Evolutionary conservation across 2,888 invertebrate species (phyloP).

Genomic region (Polydrusus pterygomalis): DNA sequence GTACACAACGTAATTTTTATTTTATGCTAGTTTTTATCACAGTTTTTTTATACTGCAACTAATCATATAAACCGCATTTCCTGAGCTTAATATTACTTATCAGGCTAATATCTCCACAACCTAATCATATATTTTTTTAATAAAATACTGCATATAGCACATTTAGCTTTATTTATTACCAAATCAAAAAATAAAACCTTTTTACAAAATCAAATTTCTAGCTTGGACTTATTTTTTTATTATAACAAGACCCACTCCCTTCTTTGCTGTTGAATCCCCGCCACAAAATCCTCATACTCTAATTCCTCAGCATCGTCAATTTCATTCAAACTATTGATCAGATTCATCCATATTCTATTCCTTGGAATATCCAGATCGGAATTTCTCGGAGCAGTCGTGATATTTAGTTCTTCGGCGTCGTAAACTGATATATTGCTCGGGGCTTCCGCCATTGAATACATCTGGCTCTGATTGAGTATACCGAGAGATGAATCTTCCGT

Average conservation of each 20-base stretch:
- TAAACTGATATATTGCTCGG: slow-evolving; percentile 47
- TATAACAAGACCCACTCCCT: slow-evolving; percentile 35
- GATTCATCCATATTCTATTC: slow-evolving; percentile 39
- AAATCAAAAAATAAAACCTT: too few relatives aligned
- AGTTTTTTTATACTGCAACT: too few relatives aligned
- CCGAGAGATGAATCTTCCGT: slow-evolving; percentile 5
- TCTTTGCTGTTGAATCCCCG: slow-evolving; percentile 35
- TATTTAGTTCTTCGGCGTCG: slow-evolving; percentile 48
- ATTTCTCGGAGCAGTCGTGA: slow-evolving; percentile 47
- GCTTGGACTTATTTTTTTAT: too few relatives aligned
- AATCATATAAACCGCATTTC: too few relatives aligned
- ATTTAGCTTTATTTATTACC: too few relatives aligned
- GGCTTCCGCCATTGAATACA: slow-evolving; percentile 16
- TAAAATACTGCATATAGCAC: too few relatives aligned
- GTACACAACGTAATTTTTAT: too few relatives aligned
- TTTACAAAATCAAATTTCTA: too few relatives aligned
- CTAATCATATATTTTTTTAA: too few relatives aligned
- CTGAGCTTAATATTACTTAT: too few relatives aligned
- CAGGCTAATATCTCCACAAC: too few relatives aligned
- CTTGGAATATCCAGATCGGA: slow-evolving; percentile 36
- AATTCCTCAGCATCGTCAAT: slow-evolving; percentile 34
- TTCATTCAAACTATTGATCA: slow-evolving; percentile 32
- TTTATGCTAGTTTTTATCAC: too few relatives aligned
- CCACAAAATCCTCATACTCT: slow-evolving; percentile 31
- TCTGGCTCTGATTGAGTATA: neutral